Evolutionary conservation across 2,113 vertebrate genomes (phyloP).

Genomic region (Vimba vimba): DNA sequence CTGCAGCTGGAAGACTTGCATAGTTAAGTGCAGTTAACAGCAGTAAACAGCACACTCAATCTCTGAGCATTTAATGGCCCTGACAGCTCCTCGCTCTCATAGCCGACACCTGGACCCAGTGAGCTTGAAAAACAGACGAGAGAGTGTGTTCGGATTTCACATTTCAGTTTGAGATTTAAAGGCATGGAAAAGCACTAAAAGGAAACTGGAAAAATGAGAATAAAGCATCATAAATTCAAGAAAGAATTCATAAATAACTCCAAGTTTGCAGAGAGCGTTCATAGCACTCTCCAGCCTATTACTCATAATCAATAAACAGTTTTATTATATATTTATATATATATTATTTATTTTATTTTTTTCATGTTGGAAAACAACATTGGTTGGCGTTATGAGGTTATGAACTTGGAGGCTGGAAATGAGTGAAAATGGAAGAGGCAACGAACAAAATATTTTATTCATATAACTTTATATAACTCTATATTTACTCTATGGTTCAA

Average conservation of each 20-base stretch:
- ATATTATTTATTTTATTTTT: too few relatives aligned
- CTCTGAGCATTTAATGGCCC: constrained; percentile 65
- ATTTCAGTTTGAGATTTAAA: background rate
- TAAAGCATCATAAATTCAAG: background rate
- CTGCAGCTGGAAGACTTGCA: constrained; percentile 1
- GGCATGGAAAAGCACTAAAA: background rate
- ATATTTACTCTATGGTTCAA: background rate
- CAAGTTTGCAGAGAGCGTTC: background rate
- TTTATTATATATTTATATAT: too few relatives aligned
- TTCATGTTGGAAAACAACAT: background rate
- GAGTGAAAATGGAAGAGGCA: background rate
- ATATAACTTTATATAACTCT: background rate
- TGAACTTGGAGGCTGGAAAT: background rate
- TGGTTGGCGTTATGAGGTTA: background rate
- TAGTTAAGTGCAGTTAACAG: constrained; percentile 41
- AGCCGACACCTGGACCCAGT: constrained; percentile 4
- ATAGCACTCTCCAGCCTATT: background rate
- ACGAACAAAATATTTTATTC: background rate
- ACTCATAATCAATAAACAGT: constrained; percentile 8
- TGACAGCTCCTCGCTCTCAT: constrained; percentile 60
- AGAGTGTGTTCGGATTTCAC: background rate
- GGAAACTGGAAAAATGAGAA: background rate
- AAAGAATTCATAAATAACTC: background rate
- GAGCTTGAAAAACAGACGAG: background rate
- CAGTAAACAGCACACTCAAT: constrained; percentile 74